Percentiles rank a stretch among this genome's conserved stretches.
phyloP scores from a whole-genome alignment of 2,888 invertebrate species.

The Dryococelus australis region DNA sequence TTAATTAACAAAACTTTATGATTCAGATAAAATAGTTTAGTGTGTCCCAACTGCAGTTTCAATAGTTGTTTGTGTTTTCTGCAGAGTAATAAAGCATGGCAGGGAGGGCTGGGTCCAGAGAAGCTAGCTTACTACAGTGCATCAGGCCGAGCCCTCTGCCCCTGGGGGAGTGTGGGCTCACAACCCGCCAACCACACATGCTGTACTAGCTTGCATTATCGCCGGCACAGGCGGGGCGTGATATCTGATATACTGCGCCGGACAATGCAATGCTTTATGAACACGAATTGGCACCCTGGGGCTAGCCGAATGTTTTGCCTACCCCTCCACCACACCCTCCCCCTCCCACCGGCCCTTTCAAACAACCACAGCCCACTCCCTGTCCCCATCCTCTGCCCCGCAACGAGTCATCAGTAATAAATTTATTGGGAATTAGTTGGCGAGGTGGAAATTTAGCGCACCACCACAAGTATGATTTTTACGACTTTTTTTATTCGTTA shows the following conservation, averaged over 20 bases:
- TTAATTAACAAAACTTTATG: no score
- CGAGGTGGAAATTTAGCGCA: background rate
- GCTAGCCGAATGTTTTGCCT: background rate
- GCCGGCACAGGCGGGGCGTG: background rate
- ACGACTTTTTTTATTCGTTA: background rate
- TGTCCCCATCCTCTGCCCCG: background rate
- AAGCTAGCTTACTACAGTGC: background rate
- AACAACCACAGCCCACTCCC: conserved; percentile 20
- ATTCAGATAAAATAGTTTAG: no score
- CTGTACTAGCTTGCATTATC: background rate
- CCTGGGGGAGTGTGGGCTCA: background rate
- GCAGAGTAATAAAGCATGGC: background rate
- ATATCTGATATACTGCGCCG: conserved; percentile 11
- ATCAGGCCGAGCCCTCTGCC: background rate
- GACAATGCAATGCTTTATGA: conserved; percentile 29
- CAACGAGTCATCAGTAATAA: conserved; percentile 27
- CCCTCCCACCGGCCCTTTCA: background rate
- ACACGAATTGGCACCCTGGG: conserved; percentile 28
- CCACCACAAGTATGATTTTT: background rate
- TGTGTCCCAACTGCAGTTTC: no score
- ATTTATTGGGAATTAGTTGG: conserved; percentile 28
- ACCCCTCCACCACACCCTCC: background rate
- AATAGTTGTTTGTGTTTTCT: background rate
- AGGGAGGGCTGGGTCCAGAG: background rate
- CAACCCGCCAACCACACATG: background rate